Evolutionary conservation across 2,888 invertebrate species (phyloP).

Genomic region (Dugesia japonica): DNA sequence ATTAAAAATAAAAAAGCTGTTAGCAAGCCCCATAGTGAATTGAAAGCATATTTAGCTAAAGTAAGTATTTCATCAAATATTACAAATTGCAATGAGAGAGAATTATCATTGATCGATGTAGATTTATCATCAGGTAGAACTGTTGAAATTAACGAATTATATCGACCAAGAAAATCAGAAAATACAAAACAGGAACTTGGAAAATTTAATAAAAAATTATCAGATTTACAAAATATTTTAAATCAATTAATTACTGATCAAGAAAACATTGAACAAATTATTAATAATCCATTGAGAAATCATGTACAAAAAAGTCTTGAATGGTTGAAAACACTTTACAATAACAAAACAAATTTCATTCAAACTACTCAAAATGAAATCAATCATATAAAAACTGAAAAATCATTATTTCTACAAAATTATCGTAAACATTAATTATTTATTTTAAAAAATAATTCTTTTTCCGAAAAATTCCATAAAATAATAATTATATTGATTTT

Average conservation of each 20-base stretch:
- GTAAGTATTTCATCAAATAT: not conserved
- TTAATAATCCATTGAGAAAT: slow-evolving; percentile 11
- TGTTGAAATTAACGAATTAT: no score
- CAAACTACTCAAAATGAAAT: not conserved
- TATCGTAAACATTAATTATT: no score
- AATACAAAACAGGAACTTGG: not conserved
- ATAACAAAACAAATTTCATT: not conserved
- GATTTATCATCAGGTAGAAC: not conserved
- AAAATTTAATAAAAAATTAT: slow-evolving; percentile 23
- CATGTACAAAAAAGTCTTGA: slow-evolving; percentile 26
- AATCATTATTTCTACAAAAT: not conserved
- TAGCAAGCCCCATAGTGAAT: not conserved
- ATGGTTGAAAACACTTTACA: slow-evolving; percentile 25
- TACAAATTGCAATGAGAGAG: not conserved
- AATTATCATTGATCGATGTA: not conserved
- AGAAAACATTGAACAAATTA: slow-evolving; percentile 14
- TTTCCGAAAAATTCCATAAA: no score
- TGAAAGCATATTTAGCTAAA: not conserved
- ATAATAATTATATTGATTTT: no score
- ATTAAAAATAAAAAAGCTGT: not conserved
- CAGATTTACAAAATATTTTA: not conserved
- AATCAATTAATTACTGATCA: slow-evolving; percentile 22
- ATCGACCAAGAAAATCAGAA: not conserved
- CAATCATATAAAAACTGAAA: not conserved
- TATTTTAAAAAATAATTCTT: no score